Conservation (phyloP, 2,797 vertebrate genomes). For the Bradypodion ventrale region DNA sequence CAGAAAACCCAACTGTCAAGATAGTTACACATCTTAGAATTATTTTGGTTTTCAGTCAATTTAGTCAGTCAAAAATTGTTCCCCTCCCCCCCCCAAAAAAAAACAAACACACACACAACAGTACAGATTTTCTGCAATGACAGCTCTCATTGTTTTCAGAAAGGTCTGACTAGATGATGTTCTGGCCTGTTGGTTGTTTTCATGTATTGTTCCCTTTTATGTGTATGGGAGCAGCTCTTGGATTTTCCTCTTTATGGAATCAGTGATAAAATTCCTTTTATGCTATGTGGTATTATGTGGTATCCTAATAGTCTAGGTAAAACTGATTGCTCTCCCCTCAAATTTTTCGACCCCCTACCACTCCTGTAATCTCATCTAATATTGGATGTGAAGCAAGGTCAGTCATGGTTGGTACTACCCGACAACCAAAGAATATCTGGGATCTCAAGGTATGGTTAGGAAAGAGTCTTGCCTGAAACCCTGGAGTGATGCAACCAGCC, state of each 20-base stretch:
- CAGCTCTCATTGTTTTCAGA: background rate
- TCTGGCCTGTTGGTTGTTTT: background rate
- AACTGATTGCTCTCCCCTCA: background rate
- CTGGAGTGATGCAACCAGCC: no score
- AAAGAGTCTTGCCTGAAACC: no score
- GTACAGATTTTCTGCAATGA: constrained; percentile 4
- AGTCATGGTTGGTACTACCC: no score
- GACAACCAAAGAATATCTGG: no score
- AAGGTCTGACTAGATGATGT: background rate
- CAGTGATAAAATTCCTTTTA: background rate
- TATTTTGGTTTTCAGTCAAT: constrained; percentile 31
- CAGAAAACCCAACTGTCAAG: constrained; percentile 23
- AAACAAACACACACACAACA: constrained; percentile 16
- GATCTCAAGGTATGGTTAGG: no score
- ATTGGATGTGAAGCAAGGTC: no score
- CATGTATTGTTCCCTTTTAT: background rate
- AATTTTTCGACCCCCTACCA: background rate
- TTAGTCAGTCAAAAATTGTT: no score
- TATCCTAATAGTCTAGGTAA: background rate
- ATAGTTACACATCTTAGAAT: background rate
- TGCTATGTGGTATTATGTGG: background rate
- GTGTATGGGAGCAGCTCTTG: background rate
- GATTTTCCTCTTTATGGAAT: background rate
- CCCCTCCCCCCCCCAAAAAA: no score
- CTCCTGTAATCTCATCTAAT: no score